Evolutionary conservation across 2,888 invertebrate species (phyloP).

Genomic region (Tuta absoluta): DNA sequence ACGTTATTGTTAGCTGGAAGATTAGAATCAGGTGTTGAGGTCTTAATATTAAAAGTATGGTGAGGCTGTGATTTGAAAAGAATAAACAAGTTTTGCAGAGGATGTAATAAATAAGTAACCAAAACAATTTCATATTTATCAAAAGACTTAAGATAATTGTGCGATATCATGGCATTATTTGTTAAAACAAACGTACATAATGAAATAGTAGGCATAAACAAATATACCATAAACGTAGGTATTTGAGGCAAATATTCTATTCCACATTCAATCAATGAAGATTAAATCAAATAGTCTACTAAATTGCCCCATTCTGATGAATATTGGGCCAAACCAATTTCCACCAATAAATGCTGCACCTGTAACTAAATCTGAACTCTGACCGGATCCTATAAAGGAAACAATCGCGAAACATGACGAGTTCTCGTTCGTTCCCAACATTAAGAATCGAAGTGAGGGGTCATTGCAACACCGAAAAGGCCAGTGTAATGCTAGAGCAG

Average conservation of each 20-base stretch:
- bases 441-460: constrained; percentile 50
- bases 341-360: constrained; percentile 4
- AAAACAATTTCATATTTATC: too few species aligned
- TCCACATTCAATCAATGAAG: too few species aligned
- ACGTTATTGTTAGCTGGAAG: not conserved
- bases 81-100: too few species aligned
- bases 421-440: constrained; percentile 37
- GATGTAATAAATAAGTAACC: too few species aligned
- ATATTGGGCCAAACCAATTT: not conserved
- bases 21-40: constrained; percentile 6
- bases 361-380: constrained; percentile 7
- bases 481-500: constrained; percentile 39
- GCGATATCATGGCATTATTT: too few species aligned
- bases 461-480: constrained; percentile 59
- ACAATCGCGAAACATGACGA: constrained; percentile 16
- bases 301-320: not conserved
- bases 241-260: too few species aligned
- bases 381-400: constrained; percentile 11
- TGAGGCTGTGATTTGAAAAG: not conserved
- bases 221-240: too few species aligned
- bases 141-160: too few species aligned
- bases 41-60: not conserved
- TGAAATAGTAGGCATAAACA: too few species aligned
- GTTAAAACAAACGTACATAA: too few species aligned
- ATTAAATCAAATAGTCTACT: too few species aligned